These are phyloP conservation scores for Phoxinus dragarum DNA, from an alignment of 2,797 vertebrate genomes.

Conservation along the genomic window DNA sequence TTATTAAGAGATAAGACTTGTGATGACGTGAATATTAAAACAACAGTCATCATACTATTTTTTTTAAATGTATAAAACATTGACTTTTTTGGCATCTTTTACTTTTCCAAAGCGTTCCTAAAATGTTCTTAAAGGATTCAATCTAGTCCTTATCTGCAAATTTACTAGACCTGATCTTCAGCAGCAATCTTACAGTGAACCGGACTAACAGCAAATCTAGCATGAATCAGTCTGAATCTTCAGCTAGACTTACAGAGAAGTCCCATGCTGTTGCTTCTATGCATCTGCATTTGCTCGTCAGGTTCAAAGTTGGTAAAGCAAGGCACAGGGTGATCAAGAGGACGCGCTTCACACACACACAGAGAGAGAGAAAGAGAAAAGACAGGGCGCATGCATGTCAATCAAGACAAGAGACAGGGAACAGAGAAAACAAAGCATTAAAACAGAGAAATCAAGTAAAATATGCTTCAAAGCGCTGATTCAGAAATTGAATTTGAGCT, in stretches of 20 bases:
- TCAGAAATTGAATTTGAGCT: neutral
- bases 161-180: neutral
- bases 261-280: conserved; percentile 93
- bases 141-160: neutral
- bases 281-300: conserved; percentile 86
- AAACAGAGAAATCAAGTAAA: conserved; percentile 14
- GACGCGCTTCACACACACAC: conserved; percentile 78
- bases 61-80: neutral
- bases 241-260: conserved; percentile 87
- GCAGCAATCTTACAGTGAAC: neutral
- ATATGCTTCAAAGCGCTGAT: neutral
- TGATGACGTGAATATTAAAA: neutral
- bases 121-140: neutral
- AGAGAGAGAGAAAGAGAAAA: conserved; percentile 15
- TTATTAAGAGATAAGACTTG: neutral
- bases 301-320: conserved; percentile 84
- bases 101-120: neutral
- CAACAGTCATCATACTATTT: no score
- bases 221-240: conserved; percentile 22
- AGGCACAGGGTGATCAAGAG: conserved; percentile 88
- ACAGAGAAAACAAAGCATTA: conserved; percentile 58
- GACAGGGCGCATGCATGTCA: conserved; percentile 33
- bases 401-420: conserved; percentile 18
- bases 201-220: neutral
- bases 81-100: neutral